phyloP scores from a whole-genome alignment of 2,888 invertebrate genomes.

The Cheilosia soror region DNA sequence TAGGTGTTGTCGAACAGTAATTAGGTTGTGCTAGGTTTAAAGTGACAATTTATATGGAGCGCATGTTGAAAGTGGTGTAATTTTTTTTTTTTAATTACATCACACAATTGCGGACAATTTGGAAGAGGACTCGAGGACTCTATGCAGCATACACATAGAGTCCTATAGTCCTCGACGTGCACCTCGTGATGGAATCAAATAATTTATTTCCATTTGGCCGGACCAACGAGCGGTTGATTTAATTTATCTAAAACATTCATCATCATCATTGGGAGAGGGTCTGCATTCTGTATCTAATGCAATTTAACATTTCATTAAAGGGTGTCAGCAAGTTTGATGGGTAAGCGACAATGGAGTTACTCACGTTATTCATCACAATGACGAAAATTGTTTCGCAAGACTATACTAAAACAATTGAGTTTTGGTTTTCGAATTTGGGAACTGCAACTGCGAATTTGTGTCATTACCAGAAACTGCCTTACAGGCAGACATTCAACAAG shows the following conservation, averaged over 20 bases:
- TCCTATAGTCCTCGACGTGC: neutral
- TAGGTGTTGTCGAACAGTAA: conserved; percentile 51
- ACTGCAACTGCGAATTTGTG: too few relatives aligned
- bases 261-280: neutral
- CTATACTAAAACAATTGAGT: too few relatives aligned
- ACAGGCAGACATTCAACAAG: too few relatives aligned
- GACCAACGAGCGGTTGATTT: conserved; percentile 60
- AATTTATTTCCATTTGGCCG: conserved; percentile 60
- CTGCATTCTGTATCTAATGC: neutral
- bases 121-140: conserved; percentile 14
- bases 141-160: too few relatives aligned
- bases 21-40: conserved; percentile 36
- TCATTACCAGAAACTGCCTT: too few relatives aligned
- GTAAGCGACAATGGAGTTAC: too few relatives aligned
- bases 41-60: neutral
- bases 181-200: conserved; percentile 46
- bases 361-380: too few relatives aligned
- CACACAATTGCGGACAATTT: conserved; percentile 40
- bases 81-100: conserved; percentile 63
- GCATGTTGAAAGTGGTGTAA: conserved; percentile 45
- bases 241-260: conserved; percentile 64
- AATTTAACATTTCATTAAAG: neutral
- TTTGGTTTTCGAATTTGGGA: too few relatives aligned
- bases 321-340: neutral
- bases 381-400: too few relatives aligned